Percentiles rank a stretch among this genome's conserved stretches.
phyloP scores from a whole-genome alignment of 2,888 invertebrate species.

The Callyntrura guangdongensis region DNA sequence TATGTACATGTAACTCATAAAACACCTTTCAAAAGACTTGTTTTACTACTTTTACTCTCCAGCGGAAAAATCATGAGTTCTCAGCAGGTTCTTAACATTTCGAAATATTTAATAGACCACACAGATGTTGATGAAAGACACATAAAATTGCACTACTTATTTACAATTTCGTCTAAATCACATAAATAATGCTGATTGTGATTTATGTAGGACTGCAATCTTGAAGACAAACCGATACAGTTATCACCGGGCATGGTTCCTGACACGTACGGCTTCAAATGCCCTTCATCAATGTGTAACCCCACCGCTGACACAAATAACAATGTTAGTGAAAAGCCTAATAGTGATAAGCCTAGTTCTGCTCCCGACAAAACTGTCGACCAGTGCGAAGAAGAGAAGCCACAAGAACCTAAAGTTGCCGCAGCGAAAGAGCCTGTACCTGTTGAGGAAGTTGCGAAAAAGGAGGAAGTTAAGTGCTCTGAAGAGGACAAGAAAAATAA shows the following conservation, averaged over 20 bases:
- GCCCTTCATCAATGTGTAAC: constrained; percentile 37
- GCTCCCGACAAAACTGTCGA: too few relatives aligned
- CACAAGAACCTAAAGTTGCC: not conserved
- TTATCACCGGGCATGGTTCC: constrained; percentile 35
- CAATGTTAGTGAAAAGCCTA: not conserved
- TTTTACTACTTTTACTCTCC: too few relatives aligned
- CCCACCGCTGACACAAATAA: constrained; percentile 5
- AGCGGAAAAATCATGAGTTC: too few relatives aligned
- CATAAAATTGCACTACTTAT: too few relatives aligned
- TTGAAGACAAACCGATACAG: constrained; percentile 35
- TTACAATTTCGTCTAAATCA: too few relatives aligned
- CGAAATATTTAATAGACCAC: too few relatives aligned
- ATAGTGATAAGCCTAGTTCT: too few relatives aligned
- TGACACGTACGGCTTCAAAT: constrained; percentile 61
- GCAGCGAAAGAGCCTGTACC: not conserved
- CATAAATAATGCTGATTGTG: too few relatives aligned
- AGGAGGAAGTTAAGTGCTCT: not conserved
- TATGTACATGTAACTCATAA: too few relatives aligned
- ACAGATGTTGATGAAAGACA: too few relatives aligned
- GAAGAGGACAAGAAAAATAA: constrained; percentile 20
- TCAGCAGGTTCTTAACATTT: too few relatives aligned
- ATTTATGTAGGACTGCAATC: not conserved
- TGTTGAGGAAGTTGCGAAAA: not conserved
- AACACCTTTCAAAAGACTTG: too few relatives aligned
- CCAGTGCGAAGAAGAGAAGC: not conserved